phyloP scores from a whole-genome alignment of 2,113 vertebrate genomes.

The Xiphophorus couchianus region DNA sequence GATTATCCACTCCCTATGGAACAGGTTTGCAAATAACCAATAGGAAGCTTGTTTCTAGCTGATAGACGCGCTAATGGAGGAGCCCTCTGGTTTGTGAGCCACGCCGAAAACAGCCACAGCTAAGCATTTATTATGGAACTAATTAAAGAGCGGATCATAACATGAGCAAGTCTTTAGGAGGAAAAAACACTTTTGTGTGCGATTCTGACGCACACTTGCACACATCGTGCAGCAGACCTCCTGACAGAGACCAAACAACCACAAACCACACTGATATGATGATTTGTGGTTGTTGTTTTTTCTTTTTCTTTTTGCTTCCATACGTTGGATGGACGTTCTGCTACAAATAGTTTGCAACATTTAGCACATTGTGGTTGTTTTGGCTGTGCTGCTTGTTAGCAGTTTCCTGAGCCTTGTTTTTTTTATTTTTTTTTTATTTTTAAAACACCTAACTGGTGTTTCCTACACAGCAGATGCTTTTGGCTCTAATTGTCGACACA shows the following conservation, averaged over 20 bases:
- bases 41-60: neutral
- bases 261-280: neutral
- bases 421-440: no score
- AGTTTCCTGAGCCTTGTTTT: neutral
- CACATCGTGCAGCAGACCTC: neutral
- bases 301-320: neutral
- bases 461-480: neutral
- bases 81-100: neutral
- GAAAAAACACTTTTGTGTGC: neutral
- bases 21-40: neutral
- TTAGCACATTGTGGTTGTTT: neutral
- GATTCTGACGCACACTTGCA: neutral
- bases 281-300: neutral
- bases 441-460: neutral
- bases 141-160: neutral
- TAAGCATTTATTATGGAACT: neutral
- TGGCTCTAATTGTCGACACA: neutral
- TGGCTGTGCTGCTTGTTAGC: neutral
- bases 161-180: neutral
- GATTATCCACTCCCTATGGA: neutral
- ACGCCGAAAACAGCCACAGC: neutral
- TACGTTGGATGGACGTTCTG: neutral
- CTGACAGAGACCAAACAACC: neutral
- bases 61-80: neutral
- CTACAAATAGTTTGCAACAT: neutral